These are phyloP conservation scores for Calameuta pallipes DNA, from an alignment of 2,888 invertebrate genomes.

Conservation along the genomic window DNA sequence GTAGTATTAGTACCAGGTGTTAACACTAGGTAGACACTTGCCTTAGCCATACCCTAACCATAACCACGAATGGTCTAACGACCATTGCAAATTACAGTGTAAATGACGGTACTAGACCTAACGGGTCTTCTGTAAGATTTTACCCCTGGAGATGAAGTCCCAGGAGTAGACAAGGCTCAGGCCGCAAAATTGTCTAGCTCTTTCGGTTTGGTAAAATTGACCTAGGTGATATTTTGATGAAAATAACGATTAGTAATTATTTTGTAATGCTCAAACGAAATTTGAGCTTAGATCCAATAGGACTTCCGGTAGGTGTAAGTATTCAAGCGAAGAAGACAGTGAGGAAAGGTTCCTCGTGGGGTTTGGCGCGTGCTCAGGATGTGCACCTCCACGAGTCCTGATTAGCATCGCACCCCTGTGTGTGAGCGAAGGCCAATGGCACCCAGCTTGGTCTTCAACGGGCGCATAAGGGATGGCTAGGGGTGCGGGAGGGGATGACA, in stretches of 20 bases:
- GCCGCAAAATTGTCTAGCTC: not conserved
- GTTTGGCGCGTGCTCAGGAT: not conserved
- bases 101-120: not conserved
- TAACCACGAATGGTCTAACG: not conserved
- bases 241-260: not conserved
- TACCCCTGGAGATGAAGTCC: not conserved
- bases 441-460: constrained; percentile 23
- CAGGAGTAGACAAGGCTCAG: not conserved
- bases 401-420: constrained; percentile 24
- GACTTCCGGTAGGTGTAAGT: not conserved
- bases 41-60: not conserved
- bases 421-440: constrained; percentile 24
- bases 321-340: not conserved
- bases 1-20: not conserved
- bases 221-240: not conserved
- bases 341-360: not conserved
- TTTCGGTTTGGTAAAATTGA: not conserved
- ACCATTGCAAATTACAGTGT: not conserved
- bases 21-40: not conserved
- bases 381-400: constrained; percentile 15
- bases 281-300: not conserved
- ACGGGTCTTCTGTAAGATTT: not conserved
- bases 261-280: not conserved
- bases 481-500: constrained; percentile 4
- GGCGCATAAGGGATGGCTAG: constrained; percentile 7